These are phyloP conservation scores for Calosoma granatense DNA, from an alignment of 1,140 invertebrate genomes.

Conservation along the genomic window DNA sequence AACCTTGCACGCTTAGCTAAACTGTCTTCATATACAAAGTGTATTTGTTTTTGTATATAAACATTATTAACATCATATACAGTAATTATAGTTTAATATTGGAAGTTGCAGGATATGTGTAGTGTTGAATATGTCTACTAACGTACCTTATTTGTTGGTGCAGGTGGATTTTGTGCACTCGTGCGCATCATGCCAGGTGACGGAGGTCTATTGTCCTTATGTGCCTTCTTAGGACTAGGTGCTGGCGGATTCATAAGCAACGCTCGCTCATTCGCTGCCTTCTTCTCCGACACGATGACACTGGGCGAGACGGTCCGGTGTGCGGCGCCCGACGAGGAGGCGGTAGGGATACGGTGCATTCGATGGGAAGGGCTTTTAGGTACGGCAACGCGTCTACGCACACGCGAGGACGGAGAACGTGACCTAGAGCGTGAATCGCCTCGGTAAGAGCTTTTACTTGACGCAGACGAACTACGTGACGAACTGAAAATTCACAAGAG, in stretches of 20 bases:
- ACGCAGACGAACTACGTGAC: conserved; percentile 25
- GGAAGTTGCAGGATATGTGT: no score
- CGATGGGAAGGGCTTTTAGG: neutral
- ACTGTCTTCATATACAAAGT: no score
- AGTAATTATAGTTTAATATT: no score
- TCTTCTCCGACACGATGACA: conserved; percentile 47
- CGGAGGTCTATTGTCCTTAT: conserved; percentile 32
- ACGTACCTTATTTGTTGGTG: conserved; percentile 21
- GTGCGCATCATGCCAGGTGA: conserved; percentile 37
- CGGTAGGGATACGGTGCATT: neutral
- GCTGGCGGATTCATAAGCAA: conserved; percentile 60
- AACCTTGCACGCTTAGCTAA: no score
- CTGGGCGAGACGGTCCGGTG: conserved; percentile 39
- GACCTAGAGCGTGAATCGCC: conserved; percentile 42
- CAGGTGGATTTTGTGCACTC: conserved; percentile 32
- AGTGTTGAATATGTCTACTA: no score
- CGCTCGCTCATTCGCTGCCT: conserved; percentile 45
- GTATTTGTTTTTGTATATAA: no score
- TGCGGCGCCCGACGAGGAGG: neutral
- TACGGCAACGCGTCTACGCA: conserved; percentile 25
- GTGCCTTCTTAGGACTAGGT: conserved; percentile 38
- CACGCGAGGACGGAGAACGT: conserved; percentile 40
- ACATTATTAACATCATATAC: no score
- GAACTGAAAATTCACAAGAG: neutral
- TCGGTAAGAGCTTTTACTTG: conserved; percentile 35